phyloP scores from a whole-genome alignment of 2,113 vertebrate genomes.

The Carassius carassius region DNA sequence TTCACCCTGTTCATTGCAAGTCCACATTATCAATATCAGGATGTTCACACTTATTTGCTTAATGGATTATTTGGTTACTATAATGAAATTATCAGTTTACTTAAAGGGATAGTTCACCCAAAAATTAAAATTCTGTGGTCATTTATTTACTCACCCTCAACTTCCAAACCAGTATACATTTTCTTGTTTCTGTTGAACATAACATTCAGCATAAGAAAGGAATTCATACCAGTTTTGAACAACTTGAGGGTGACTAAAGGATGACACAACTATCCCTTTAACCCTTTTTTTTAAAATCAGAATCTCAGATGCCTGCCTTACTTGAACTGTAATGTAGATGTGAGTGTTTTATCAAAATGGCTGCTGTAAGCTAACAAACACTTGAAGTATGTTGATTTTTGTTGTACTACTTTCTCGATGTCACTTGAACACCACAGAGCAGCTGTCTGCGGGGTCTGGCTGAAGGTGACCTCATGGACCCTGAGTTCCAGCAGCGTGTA shows the following conservation, averaged over 20 bases:
- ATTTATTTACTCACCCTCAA: too few species aligned
- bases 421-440: slow-evolving; percentile 53
- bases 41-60: not conserved
- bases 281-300: too few species aligned
- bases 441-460: slow-evolving; percentile 61
- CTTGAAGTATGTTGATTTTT: not conserved
- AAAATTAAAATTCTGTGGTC: too few species aligned
- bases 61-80: not conserved
- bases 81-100: not conserved
- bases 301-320: not conserved
- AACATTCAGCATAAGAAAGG: too few species aligned
- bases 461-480: slow-evolving; percentile 76
- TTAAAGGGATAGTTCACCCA: not conserved
- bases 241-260: too few species aligned
- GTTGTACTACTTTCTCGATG: not conserved
- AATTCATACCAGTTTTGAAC: not conserved
- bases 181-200: not conserved
- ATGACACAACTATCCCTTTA: too few species aligned
- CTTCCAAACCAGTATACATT: not conserved
- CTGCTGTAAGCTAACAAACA: not conserved
- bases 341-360: not conserved
- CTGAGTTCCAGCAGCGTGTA: slow-evolving; percentile 75
- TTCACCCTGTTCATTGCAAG: not conserved
- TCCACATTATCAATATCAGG: not conserved
- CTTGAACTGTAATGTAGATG: too few species aligned